phyloP scores from a whole-genome alignment of 2,797 vertebrate genomes.

The Catharus ustulatus region DNA sequence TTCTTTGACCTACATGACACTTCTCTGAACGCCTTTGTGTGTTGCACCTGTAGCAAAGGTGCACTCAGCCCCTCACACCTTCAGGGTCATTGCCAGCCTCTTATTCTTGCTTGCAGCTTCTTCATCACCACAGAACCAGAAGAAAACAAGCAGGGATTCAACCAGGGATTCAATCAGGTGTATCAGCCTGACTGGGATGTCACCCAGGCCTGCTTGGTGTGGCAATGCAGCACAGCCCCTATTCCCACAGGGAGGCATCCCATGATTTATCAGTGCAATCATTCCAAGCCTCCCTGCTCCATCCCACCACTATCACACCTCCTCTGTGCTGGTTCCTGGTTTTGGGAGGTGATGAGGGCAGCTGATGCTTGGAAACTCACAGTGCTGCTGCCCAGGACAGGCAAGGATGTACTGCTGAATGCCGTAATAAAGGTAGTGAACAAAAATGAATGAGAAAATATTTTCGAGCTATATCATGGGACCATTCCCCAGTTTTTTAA shows the following conservation, averaged over 20 bases:
- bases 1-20: neutral
- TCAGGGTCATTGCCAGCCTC: neutral
- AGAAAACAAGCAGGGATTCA: neutral
- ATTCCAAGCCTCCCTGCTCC: neutral
- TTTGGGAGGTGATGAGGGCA: neutral
- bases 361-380: neutral
- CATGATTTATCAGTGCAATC: neutral
- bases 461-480: neutral
- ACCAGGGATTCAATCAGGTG: neutral
- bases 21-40: neutral
- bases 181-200: neutral
- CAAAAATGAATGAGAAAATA: neutral
- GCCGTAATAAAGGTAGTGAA: neutral
- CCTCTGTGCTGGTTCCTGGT: neutral
- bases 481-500: neutral
- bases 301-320: accelerated
- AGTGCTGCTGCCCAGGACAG: neutral
- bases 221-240: neutral
- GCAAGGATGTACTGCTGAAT: neutral
- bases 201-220: neutral
- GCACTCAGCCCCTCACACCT: neutral
- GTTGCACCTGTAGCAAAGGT: neutral
- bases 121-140: neutral
- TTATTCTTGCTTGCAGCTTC: neutral
- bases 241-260: neutral